Evolutionary conservation across 2,113 vertebrate genomes (phyloP).

Genomic region (Melospiza melodia): DNA sequence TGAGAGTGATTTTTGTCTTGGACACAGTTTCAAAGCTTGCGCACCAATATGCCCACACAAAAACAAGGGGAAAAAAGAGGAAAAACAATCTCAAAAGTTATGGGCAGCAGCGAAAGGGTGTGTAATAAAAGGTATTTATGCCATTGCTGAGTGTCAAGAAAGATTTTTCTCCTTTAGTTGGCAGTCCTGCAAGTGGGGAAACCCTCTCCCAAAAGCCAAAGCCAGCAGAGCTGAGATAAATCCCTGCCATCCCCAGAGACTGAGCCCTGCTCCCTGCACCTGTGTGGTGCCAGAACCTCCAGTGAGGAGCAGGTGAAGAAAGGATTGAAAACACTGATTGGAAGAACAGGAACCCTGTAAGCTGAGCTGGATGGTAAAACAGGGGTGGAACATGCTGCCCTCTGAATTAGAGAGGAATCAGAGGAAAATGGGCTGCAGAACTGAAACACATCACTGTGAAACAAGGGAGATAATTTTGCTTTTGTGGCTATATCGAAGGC

Average conservation of each 20-base stretch:
- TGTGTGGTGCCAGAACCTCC: neutral
- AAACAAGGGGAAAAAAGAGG: neutral
- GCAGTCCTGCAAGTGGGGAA: neutral
- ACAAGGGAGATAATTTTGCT: neutral
- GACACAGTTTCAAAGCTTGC: neutral
- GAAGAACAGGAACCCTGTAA: neutral
- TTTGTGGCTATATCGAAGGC: neutral
- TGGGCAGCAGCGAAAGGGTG: neutral
- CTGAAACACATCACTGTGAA: neutral
- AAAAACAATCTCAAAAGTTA: neutral
- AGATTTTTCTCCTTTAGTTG: neutral
- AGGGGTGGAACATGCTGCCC: neutral
- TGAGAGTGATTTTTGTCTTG: neutral
- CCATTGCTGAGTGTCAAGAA: neutral
- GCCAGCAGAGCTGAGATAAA: neutral
- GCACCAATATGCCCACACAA: fast-evolving
- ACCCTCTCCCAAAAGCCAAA: neutral
- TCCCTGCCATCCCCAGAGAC: fast-evolving
- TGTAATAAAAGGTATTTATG: neutral
- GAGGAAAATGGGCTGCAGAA: neutral
- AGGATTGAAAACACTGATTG: neutral
- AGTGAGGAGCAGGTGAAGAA: neutral
- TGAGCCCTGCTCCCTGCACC: neutral
- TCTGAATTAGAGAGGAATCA: neutral
- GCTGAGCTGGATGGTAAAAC: neutral